These are phyloP conservation scores for Sericinus montela DNA, from an alignment of 2,888 invertebrate species.

Conservation along the genomic window DNA sequence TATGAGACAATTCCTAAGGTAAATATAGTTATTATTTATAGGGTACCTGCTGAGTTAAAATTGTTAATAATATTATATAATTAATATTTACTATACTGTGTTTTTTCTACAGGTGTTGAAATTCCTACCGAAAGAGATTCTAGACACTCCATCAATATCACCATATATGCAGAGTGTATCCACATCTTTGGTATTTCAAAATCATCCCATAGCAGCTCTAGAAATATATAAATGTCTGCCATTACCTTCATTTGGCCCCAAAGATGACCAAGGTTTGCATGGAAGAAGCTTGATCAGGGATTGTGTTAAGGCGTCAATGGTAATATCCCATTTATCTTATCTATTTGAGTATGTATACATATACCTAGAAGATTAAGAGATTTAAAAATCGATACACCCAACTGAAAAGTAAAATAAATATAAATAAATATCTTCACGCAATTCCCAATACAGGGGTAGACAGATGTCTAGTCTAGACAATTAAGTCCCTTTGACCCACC, in stretches of 20 bases:
- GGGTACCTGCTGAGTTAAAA: too few species aligned
- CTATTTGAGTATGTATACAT: too few species aligned
- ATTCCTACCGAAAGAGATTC: constrained; percentile 45
- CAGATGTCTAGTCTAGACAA: too few species aligned
- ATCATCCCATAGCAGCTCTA: constrained; percentile 66
- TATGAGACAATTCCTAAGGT: constrained; percentile 37
- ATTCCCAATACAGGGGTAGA: too few species aligned
- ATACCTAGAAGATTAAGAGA: too few species aligned
- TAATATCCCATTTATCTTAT: constrained; percentile 35
- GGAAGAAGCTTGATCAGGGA: constrained; percentile 78
- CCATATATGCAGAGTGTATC: constrained; percentile 71
- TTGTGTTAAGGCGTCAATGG: constrained; percentile 74
- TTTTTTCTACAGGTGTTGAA: constrained; percentile 44
- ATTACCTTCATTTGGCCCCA: constrained; percentile 63
- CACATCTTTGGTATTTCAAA: constrained; percentile 71
- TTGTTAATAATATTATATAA: too few species aligned
- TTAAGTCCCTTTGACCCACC: too few species aligned
- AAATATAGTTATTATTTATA: not conserved
- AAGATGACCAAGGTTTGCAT: constrained; percentile 75
- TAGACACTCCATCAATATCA: constrained; percentile 60
- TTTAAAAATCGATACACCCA: too few species aligned
- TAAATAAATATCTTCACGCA: too few species aligned
- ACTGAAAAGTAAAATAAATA: too few species aligned
- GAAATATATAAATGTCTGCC: constrained; percentile 72
- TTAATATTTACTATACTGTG: too few species aligned